Conservation (phyloP, 2,113 vertebrate genomes). For the Zingel zingel region DNA sequence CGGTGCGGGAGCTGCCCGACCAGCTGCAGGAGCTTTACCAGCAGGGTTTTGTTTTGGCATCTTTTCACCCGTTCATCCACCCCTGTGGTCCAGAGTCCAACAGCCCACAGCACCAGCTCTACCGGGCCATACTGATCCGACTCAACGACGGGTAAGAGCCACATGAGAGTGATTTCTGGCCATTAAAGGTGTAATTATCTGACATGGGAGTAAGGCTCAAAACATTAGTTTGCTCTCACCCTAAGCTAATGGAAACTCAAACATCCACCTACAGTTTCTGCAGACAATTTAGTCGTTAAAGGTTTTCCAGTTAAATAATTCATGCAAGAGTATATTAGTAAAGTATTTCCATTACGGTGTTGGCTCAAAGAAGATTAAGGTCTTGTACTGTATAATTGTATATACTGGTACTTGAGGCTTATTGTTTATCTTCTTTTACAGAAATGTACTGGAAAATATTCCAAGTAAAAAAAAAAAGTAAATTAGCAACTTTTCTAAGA, state of each 20-base stretch:
- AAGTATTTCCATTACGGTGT: not conserved
- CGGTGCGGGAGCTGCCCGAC: slow-evolving; percentile 90
- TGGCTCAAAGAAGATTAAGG: not conserved
- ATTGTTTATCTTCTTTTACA: not conserved
- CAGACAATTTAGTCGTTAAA: not conserved
- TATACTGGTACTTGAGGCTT: not conserved
- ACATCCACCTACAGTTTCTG: slow-evolving; percentile 3
- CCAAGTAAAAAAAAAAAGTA: no score
- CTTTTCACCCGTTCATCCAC: slow-evolving; percentile 95
- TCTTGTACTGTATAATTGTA: not conserved
- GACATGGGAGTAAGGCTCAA: not conserved
- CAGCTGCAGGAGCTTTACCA: slow-evolving; percentile 96
- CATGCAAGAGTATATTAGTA: not conserved
- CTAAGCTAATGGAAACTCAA: slow-evolving; percentile 1
- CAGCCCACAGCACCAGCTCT: slow-evolving; percentile 91
- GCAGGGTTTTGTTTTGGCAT: slow-evolving; percentile 92
- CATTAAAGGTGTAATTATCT: not conserved
- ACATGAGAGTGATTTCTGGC: not conserved
- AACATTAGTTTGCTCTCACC: not conserved
- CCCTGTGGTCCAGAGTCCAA: slow-evolving; percentile 88
- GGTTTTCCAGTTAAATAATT: slow-evolving; percentile 2
- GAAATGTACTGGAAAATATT: no score
- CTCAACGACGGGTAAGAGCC: slow-evolving; percentile 90
- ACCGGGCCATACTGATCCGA: slow-evolving; percentile 94
- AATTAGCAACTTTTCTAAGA: no score